These are phyloP conservation scores for Tromatobia lineatoria DNA, from an alignment of 2,888 invertebrate species.

Conservation along the genomic window DNA sequence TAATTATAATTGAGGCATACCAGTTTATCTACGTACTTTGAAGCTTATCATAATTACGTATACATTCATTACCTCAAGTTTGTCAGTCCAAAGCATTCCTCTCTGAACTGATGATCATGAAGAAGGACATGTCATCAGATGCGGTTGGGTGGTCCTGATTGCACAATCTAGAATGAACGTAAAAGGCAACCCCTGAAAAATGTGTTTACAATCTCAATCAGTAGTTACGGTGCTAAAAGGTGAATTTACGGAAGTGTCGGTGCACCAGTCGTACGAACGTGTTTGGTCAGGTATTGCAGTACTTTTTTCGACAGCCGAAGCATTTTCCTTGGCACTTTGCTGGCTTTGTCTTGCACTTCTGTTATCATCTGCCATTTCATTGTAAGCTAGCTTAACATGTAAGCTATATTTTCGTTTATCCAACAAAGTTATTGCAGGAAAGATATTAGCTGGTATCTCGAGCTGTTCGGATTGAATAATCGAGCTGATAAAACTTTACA, in stretches of 20 bases:
- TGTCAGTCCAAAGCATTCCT: too few relatives aligned
- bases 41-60: too few relatives aligned
- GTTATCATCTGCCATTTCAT: neutral
- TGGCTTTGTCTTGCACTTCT: slow-evolving; percentile 30
- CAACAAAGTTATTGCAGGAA: neutral
- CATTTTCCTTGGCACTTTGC: slow-evolving; percentile 34
- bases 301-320: slow-evolving; percentile 40
- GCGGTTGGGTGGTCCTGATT: too few relatives aligned
- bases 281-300: slow-evolving; percentile 43
- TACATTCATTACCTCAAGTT: too few relatives aligned
- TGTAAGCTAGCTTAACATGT: neutral
- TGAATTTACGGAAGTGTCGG: neutral
- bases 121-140: too few relatives aligned
- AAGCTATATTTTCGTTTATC: neutral
- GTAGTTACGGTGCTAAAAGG: neutral
- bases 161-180: neutral
- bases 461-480: neutral
- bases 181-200: neutral
- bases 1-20: too few relatives aligned
- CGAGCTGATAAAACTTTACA: too few relatives aligned
- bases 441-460: neutral
- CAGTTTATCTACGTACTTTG: too few relatives aligned
- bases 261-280: slow-evolving; percentile 27
- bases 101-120: too few relatives aligned
- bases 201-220: slow-evolving; percentile 16